Percentiles rank a stretch among this genome's conserved stretches.
These are phyloP conservation scores for Oostethus manadensis DNA, from an alignment of 2,113 vertebrate species.

Conservation along the genomic window DNA sequence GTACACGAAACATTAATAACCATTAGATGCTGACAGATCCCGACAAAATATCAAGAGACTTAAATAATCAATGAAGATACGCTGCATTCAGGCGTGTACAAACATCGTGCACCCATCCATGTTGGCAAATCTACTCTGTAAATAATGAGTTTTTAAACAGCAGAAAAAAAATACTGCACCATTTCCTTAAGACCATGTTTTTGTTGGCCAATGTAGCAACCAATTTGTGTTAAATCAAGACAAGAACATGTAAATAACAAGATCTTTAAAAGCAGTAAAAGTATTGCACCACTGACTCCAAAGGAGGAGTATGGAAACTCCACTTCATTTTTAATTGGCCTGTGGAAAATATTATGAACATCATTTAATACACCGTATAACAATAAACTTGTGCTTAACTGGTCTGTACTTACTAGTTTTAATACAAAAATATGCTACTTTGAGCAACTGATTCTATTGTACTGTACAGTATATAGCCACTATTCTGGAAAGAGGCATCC, in stretches of 20 bases:
- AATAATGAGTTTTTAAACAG: slow-evolving; percentile 6
- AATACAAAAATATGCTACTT: too few relatives aligned
- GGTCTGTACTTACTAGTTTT: not conserved
- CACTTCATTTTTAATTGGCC: not conserved
- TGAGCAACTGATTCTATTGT: too few relatives aligned
- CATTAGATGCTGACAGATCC: not conserved
- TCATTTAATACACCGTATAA: not conserved
- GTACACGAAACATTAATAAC: not conserved
- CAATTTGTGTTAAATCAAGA: not conserved
- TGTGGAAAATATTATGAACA: not conserved
- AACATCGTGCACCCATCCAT: not conserved
- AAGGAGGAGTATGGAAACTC: not conserved
- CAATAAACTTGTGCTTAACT: not conserved
- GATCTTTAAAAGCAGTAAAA: not conserved
- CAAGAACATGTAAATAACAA: not conserved
- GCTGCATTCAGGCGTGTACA: not conserved
- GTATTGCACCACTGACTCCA: not conserved
- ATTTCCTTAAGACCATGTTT: not conserved
- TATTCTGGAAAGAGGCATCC: too few relatives aligned
- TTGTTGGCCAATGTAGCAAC: not conserved
- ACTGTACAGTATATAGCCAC: too few relatives aligned
- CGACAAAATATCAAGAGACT: slow-evolving; percentile 1
- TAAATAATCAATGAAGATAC: slow-evolving; percentile 2
- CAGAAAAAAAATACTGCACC: not conserved
- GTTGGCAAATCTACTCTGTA: not conserved